Evolutionary conservation across 1,140 invertebrate genomes (phyloP).

Genomic region (Drosophila pachea): DNA sequence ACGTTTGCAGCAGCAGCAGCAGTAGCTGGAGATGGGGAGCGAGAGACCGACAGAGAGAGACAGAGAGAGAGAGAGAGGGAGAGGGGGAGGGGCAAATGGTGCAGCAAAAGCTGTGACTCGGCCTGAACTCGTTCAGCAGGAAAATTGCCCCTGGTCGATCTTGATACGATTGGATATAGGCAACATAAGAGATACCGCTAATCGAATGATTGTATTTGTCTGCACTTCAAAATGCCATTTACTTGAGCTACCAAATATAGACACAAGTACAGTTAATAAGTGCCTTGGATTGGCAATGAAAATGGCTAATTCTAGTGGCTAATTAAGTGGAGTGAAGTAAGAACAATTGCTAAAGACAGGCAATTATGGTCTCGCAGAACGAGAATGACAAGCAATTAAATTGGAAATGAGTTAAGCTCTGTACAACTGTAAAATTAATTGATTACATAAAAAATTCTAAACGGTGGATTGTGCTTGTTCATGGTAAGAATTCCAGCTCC

Average conservation of each 20-base stretch:
- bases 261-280: constrained; percentile 35
- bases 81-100: constrained; percentile 1
- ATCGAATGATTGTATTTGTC: constrained; percentile 53
- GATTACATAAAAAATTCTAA: too few relatives aligned
- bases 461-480: too few relatives aligned
- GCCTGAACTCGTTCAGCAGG: constrained; percentile 60
- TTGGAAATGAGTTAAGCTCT: constrained; percentile 1
- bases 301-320: constrained; percentile 17
- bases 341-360: constrained; percentile 2
- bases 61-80: too few relatives aligned
- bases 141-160: constrained; percentile 55
- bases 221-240: constrained; percentile 8
- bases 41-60: too few relatives aligned
- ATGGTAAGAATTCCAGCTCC: too few relatives aligned
- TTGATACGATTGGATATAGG: constrained; percentile 46
- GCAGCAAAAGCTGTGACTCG: not conserved
- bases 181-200: constrained; percentile 54
- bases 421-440: not conserved
- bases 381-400: not conserved
- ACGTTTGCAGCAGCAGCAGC: not conserved
- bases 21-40: not conserved
- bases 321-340: constrained; percentile 13
- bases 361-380: not conserved
- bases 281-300: not conserved
- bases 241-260: constrained; percentile 28